Percentiles rank a stretch among this genome's conserved stretches.
Evolutionary conservation across 2,888 invertebrate species (phyloP).

Genomic region (Sepiola atlantica): DNA sequence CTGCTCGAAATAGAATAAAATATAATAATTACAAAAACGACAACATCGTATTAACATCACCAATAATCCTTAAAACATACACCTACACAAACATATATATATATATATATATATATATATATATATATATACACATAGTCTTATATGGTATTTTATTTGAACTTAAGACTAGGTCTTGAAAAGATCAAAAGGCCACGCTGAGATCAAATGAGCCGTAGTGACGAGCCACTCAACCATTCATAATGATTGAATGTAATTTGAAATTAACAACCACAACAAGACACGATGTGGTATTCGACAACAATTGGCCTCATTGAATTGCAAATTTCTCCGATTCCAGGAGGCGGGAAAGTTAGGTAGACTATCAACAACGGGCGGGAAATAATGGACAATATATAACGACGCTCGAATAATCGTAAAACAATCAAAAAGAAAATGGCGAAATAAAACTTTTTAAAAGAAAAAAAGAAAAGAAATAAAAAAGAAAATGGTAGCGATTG

Average conservation of each 20-base stretch:
- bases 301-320: background rate
- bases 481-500: background rate
- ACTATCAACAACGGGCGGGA: background rate
- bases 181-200: background rate
- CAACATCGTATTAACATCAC: too few species aligned
- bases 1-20: too few species aligned
- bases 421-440: background rate
- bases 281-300: background rate
- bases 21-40: too few species aligned
- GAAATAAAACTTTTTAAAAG: too few species aligned
- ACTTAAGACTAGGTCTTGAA: background rate
- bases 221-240: background rate
- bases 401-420: background rate
- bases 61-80: too few species aligned
- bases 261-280: background rate
- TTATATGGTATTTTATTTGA: background rate
- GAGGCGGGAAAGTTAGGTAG: background rate
- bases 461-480: background rate
- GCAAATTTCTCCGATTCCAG: background rate
- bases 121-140: too few species aligned
- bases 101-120: too few species aligned
- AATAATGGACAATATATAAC: background rate
- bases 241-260: background rate
- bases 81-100: too few species aligned
- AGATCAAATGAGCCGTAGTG: background rate